Evolutionary conservation across 2,888 invertebrate genomes (phyloP), one percentile per base, ranked within the genome.

Genomic region (Euzetes globulus): DNA sequence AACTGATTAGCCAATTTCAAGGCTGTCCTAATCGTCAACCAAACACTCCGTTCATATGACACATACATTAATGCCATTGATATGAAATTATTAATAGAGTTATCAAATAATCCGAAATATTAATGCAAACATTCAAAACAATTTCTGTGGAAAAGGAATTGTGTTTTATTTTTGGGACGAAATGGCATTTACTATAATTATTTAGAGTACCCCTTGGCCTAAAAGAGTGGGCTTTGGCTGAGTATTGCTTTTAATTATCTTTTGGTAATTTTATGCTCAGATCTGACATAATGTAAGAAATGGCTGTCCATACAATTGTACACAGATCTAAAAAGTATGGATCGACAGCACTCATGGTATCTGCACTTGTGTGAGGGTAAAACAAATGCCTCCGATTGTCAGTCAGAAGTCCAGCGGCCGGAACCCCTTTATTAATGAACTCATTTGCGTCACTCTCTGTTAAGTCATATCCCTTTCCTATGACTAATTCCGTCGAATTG

Each of bases 351-450:
- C 88, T 86, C 88, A 92, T 90, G 0, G 88, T 90, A 80, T 93
- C 92, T 0, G 88, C 92, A 78, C 88, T 86, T 0, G 88, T 86
- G 80, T 93, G 92, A 82, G 92, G 92, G 81, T 87, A 91, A 84
- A 87, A 87, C 79, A 88, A 89, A 82, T 93, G 93, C 78, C 85
- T 86, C 25, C 88, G 87, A 80, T 89, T 88, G 72, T 86, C 83
- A 79, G 88, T 91, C 73, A 87, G 81, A 3, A 92, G 83, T 70
- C 88, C 87, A 0, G 87, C 89, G 1, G 88, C 88, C 0, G 91
- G 91, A 33, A 91, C 86, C 17, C 90, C 89, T 68, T 86, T 83
- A 22, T 82, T 78, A 13, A 86, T 79, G 82, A 82, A 83, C 27
- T 77, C 75, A 4, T 19, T 74, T 15, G 81, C 80, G 76, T 83